phyloP scores from a whole-genome alignment of 1,140 invertebrate genomes.

The Patella vulgata region DNA sequence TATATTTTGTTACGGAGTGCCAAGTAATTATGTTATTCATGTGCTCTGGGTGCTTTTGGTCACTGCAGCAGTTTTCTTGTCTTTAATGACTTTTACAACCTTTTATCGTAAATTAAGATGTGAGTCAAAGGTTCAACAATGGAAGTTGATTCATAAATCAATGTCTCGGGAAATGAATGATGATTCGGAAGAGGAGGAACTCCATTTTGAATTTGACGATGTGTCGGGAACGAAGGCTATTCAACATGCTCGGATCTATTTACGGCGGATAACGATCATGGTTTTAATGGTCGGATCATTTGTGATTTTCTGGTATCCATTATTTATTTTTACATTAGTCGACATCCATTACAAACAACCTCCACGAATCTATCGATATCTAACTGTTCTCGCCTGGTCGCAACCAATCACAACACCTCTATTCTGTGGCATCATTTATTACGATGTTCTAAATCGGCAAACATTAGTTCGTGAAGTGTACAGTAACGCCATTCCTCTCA shows the following conservation, averaged over 20 bases:
- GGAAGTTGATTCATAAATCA: conserved; percentile 48
- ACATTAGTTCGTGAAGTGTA: conserved; percentile 36
- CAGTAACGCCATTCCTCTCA: conserved; percentile 32
- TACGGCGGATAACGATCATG: conserved; percentile 45
- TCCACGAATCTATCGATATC: conserved; percentile 37
- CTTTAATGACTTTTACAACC: conserved; percentile 84
- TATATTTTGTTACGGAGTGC: conserved; percentile 78
- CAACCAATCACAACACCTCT: conserved; percentile 55
- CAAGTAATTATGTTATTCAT: conserved; percentile 88
- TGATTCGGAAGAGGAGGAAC: conserved; percentile 72
- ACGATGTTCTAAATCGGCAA: conserved; percentile 43
- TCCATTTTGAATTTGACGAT: conserved; percentile 70
- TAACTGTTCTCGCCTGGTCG: conserved; percentile 67
- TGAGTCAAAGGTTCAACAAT: conserved; percentile 43
- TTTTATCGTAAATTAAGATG: conserved; percentile 79
- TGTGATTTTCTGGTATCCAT: conserved; percentile 87
- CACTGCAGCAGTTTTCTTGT: conserved; percentile 85
- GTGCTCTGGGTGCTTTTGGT: conserved; percentile 90
- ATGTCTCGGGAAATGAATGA: conserved; percentile 37
- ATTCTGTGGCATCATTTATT: conserved; percentile 54
- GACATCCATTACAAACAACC: conserved; percentile 56
- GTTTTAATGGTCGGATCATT: conserved; percentile 82
- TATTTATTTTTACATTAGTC: conserved; percentile 83
- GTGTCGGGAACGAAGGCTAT: conserved; percentile 15
- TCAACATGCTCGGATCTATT: conserved; percentile 32